These are phyloP conservation scores for Drosophila formosana DNA, from an alignment of 2,888 invertebrate genomes.

Conservation along the genomic window DNA sequence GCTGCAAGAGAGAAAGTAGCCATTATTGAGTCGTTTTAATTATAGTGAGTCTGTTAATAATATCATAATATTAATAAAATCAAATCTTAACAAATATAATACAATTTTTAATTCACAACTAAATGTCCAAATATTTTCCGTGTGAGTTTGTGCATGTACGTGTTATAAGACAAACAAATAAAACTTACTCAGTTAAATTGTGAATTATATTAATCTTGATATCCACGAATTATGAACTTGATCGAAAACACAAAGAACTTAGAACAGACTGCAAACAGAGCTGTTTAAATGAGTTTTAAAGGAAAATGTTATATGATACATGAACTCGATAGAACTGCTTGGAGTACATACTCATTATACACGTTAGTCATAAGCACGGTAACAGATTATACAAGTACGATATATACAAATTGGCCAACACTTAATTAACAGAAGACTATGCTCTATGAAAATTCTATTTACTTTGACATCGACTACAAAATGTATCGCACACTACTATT, in stretches of 20 bases:
- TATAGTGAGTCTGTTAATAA: neutral
- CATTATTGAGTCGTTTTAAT: slow-evolving; percentile 1
- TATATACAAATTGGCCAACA: slow-evolving; percentile 13
- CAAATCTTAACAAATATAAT: slow-evolving; percentile 17
- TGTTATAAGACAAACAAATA: slow-evolving; percentile 24
- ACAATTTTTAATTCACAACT: slow-evolving; percentile 22
- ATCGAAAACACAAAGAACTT: slow-evolving; percentile 46
- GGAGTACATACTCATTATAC: slow-evolving; percentile 9
- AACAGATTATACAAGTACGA: slow-evolving; percentile 7
- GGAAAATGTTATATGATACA: slow-evolving; percentile 45
- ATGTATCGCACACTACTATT: neutral
- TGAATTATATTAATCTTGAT: slow-evolving; percentile 46
- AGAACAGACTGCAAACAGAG: slow-evolving; percentile 51
- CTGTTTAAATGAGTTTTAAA: slow-evolving; percentile 50
- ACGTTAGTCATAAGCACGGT: slow-evolving; percentile 3
- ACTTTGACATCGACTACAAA: neutral
- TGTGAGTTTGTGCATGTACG: slow-evolving; percentile 15
- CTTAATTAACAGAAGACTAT: neutral
- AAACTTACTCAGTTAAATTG: slow-evolving; percentile 67
- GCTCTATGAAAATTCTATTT: neutral
- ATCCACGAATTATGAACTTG: slow-evolving; percentile 45
- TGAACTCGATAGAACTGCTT: slow-evolving; percentile 5
- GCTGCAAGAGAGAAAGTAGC: slow-evolving; percentile 61
- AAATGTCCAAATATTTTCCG: slow-evolving; percentile 17
- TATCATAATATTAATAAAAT: slow-evolving; percentile 7